Evolutionary conservation across 2,797 vertebrate species (phyloP), one percentile per base, ranked within the genome.

Genomic region (Lithobates sylvaticus): DNA sequence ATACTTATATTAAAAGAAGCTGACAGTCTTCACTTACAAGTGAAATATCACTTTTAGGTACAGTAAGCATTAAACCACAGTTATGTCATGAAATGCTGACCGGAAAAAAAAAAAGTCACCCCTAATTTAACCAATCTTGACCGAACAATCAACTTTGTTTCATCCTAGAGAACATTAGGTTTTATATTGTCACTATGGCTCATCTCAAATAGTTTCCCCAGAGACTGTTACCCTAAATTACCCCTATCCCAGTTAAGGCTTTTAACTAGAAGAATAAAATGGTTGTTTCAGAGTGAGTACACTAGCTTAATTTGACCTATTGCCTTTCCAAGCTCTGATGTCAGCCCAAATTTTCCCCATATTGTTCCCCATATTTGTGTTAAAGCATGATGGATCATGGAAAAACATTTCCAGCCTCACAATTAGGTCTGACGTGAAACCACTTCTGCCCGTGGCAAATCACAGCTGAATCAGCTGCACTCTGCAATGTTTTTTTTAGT

Each of bases 241-340:
- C 88, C 88, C 88, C 84, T 91, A 79, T 90, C 86, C 89, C 42
- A 88, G 86, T 83, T 89, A 88, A 91, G 84, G 78, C 3, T 1
- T 86, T 90, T 82, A 79, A 81, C 84, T 79, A 0, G 76, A 39
- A 71, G 82, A 75, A 84, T 86, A 83, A 88, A 89, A 82, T 81
- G 70, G 79, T 68, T 88, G 68, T 86, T 90, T 88, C 71, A 72
- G 80, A 90, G 54, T 88, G 83, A 75, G 78, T 69, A 50, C 88
- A 88, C 90, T 92, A 90, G 89, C 89, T 89, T 86, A 83, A 86
- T 91, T 90, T 88, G 79, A 89, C 84, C 87, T 86, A 83, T 68
- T 36, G 64, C 78, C 90, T 90, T 89, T 92, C 88, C 89, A 88
- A 74, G 82, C 88, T 78, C 9, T 87, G 85, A 91, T 90, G 87